Percentiles rank a stretch among this genome's conserved stretches.
These are phyloP conservation scores for Candoia aspera DNA, from an alignment of 2,113 vertebrate species.

Conservation along the genomic window DNA sequence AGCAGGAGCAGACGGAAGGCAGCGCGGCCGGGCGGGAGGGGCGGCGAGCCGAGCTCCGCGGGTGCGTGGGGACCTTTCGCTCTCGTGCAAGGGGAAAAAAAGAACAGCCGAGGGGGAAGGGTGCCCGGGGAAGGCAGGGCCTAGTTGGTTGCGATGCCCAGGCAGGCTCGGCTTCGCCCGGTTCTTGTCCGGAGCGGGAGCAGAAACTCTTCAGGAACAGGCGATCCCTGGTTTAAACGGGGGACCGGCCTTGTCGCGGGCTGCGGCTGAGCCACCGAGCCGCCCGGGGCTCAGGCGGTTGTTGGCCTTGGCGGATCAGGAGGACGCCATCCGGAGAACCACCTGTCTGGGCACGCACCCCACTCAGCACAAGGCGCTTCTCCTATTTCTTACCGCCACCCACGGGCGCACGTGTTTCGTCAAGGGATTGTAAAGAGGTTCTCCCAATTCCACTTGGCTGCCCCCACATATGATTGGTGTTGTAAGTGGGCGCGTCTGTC, in stretches of 20 bases:
- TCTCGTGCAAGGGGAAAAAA: not conserved
- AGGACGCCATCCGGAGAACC: not conserved
- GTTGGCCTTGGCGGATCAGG: not conserved
- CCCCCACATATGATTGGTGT: not conserved
- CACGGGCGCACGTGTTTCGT: not conserved
- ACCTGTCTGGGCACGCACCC: not conserved
- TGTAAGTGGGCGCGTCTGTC: not conserved
- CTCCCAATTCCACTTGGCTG: not conserved
- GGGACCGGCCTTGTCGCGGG: not conserved
- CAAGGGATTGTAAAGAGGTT: not conserved
- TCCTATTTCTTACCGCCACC: not conserved
- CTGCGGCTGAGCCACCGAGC: not conserved
- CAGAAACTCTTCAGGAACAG: not conserved
- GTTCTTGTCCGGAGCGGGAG: not conserved
- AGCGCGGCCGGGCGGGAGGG: not conserved
- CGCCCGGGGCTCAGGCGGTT: not conserved
- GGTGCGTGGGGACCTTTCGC: not conserved
- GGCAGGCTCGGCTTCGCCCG: not conserved
- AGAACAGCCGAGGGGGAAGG: not conserved
- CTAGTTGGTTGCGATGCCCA: not conserved
- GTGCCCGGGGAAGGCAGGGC: not conserved
- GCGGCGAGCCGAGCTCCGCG: not conserved
- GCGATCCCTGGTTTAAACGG: not conserved
- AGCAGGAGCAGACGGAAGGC: not conserved
- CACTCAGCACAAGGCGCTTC: not conserved